Percentiles rank a stretch among this genome's conserved stretches.
These are phyloP conservation scores for Hydrocynus forskahlii DNA, from an alignment of 2,797 vertebrate species.

Conservation along the genomic window DNA sequence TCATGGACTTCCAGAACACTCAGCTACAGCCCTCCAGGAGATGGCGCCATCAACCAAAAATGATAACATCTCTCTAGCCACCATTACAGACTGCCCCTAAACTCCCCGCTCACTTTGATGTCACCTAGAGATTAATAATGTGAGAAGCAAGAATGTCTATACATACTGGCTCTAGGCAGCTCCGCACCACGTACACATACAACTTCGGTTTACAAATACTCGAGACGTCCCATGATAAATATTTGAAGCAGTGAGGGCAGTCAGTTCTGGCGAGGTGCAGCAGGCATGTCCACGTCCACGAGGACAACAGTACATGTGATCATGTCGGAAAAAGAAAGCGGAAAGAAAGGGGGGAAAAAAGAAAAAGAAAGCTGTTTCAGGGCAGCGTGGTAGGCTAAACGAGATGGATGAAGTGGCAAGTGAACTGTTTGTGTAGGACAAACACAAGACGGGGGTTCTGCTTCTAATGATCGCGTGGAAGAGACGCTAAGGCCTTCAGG, in stretches of 20 bases:
- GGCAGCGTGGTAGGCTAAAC: constrained; percentile 62
- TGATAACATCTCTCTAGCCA: constrained; percentile 30
- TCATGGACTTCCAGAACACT: not conserved
- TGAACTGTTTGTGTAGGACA: constrained; percentile 76
- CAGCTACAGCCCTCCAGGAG: constrained; percentile 67
- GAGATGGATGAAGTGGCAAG: constrained; percentile 75
- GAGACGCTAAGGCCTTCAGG: constrained; percentile 65
- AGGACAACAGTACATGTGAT: constrained; percentile 48
- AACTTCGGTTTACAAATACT: constrained; percentile 47
- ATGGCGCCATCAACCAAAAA: constrained; percentile 76
- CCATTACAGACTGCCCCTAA: constrained; percentile 25
- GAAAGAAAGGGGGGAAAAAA: constrained; percentile 29
- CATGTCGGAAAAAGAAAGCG: constrained; percentile 12
- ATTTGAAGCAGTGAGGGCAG: constrained; percentile 47
- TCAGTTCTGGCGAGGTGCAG: constrained; percentile 46
- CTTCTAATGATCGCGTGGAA: constrained; percentile 72
- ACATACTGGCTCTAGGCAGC: constrained; percentile 22
- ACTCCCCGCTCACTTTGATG: constrained; percentile 26
- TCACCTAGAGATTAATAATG: constrained; percentile 46
- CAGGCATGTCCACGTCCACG: constrained; percentile 41
- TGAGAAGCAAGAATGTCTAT: constrained; percentile 39
- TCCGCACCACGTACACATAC: constrained; percentile 32
- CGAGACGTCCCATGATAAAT: constrained; percentile 52
- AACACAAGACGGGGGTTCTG: constrained; percentile 72
- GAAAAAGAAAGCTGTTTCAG: constrained; percentile 48